Evolutionary conservation across 2,797 vertebrate genomes (phyloP).

Genomic region (Alca torda): DNA sequence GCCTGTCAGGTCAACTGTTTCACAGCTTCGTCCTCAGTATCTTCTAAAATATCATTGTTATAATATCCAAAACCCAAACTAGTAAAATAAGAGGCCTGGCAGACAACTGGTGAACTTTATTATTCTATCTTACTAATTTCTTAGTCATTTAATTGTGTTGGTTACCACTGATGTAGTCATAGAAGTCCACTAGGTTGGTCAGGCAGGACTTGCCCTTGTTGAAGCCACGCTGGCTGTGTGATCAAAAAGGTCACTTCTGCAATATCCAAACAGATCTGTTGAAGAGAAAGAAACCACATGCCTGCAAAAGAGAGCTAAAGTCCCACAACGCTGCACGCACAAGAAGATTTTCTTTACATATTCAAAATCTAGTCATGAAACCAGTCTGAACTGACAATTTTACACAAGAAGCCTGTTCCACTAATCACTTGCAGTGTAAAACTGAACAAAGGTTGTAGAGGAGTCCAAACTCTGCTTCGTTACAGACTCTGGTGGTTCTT

Average conservation of each 20-base stretch:
- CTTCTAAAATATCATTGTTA: not conserved
- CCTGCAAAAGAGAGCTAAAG: not conserved
- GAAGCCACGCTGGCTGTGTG: not conserved
- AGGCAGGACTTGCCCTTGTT: not conserved
- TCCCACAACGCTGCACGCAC: not conserved
- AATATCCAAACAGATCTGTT: not conserved
- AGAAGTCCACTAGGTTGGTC: not conserved
- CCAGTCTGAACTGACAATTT: not conserved
- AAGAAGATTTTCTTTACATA: not conserved
- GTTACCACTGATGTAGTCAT: not conserved
- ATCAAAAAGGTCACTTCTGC: not conserved
- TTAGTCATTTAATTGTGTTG: not conserved
- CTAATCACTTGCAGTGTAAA: conserved; percentile 17
- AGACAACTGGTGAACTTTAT: not conserved
- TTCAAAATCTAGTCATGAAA: not conserved
- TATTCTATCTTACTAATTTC: not conserved
- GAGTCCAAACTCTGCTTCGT: not conserved
- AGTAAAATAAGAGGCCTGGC: not conserved
- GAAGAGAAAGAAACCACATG: not conserved
- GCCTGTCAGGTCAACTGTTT: not conserved
- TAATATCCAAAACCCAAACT: not conserved
- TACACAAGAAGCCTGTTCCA: not conserved
- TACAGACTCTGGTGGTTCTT: not conserved
- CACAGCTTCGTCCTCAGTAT: not conserved
- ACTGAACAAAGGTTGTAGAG: not conserved